Conservation (phyloP, 2,113 vertebrate genomes). For the Tachycineta bicolor region DNA sequence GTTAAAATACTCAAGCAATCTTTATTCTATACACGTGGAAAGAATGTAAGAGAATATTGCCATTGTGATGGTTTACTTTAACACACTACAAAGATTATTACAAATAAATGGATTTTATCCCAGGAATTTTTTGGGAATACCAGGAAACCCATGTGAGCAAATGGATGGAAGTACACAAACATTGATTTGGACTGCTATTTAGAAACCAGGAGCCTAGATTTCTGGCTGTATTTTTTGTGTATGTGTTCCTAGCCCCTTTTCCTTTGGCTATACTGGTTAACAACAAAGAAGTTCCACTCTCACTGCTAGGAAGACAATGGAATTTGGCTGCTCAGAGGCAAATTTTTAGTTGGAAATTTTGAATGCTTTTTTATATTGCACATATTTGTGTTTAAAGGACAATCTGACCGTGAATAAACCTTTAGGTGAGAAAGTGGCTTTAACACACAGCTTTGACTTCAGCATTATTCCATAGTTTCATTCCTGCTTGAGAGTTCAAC, state of each 20-base stretch:
- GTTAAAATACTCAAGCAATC: constrained; percentile 17
- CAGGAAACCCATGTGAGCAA: background rate
- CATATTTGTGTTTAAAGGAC: background rate
- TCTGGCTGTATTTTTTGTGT: background rate
- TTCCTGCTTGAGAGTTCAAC: background rate
- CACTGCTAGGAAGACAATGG: fast-evolving
- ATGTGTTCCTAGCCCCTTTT: background rate
- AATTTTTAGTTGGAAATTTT: background rate
- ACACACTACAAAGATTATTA: background rate
- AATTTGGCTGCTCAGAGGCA: background rate
- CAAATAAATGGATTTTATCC: background rate
- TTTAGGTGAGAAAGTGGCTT: background rate
- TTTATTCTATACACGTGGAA: background rate
- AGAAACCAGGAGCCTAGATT: background rate
- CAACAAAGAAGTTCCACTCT: background rate
- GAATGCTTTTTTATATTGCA: background rate
- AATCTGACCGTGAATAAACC: background rate
- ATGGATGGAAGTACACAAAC: background rate
- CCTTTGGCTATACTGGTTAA: background rate
- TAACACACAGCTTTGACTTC: background rate
- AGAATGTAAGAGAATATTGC: constrained; percentile 10
- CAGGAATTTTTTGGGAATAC: background rate
- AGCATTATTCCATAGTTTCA: background rate
- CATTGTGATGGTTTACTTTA: background rate
- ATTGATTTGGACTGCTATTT: background rate